Conservation (phyloP, 2,113 vertebrate species). For the Diphyllodes magnificus region DNA sequence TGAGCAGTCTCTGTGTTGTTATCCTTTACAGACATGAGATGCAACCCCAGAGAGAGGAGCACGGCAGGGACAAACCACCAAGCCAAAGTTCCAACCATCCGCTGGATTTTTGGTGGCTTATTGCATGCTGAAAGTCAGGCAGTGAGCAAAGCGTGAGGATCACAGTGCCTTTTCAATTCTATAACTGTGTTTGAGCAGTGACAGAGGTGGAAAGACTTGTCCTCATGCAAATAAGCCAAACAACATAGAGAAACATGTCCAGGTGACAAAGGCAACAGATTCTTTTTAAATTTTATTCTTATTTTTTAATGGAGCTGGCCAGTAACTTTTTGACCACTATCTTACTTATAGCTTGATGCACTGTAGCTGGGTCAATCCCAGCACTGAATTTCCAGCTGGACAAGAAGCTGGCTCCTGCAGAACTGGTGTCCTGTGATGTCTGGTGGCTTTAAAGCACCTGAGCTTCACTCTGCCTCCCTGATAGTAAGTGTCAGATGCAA, state of each 20-base stretch:
- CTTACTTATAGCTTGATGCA: not conserved
- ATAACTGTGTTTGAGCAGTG: not conserved
- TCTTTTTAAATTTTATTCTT: not conserved
- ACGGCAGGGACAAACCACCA: not conserved
- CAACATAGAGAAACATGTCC: not conserved
- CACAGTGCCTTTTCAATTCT: accelerated
- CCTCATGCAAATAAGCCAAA: not conserved
- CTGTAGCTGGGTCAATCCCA: not conserved
- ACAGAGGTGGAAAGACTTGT: not conserved
- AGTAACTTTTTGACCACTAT: not conserved
- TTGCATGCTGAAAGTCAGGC: not conserved
- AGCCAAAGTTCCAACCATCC: not conserved
- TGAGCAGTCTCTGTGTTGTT: not conserved
- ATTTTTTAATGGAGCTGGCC: not conserved
- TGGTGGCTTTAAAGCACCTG: not conserved
- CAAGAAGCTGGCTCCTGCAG: not conserved
- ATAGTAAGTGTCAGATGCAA: not conserved
- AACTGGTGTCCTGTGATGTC: not conserved
- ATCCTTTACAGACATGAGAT: not conserved
- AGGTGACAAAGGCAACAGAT: not conserved
- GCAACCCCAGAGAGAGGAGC: not conserved
- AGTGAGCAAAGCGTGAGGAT: not conserved
- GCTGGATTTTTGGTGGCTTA: not conserved
- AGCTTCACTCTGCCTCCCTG: not conserved
- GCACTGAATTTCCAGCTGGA: not conserved